Conservation (phyloP, 2,797 vertebrate genomes). For the Euphonia xanthogaster region DNA sequence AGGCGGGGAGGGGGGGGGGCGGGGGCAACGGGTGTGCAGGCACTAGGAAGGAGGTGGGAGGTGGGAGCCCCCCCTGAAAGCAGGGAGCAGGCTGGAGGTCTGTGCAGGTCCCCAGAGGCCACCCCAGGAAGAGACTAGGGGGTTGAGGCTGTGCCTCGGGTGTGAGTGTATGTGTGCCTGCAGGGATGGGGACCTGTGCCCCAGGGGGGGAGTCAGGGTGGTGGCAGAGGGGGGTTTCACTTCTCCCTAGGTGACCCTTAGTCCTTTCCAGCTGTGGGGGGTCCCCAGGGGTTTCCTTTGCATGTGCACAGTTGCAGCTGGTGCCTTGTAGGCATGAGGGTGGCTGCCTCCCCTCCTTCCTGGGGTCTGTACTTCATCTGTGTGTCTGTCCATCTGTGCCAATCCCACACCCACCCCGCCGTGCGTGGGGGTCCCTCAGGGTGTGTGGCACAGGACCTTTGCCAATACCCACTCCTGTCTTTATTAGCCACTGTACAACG, state of each 20-base stretch:
- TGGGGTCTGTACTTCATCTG: background rate
- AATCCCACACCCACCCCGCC: background rate
- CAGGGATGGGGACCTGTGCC: background rate
- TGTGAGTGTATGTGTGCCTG: background rate
- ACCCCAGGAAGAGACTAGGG: background rate
- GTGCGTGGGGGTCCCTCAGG: background rate
- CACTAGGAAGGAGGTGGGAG: background rate
- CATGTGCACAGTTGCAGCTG: background rate
- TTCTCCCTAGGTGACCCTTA: background rate
- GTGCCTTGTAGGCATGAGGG: background rate
- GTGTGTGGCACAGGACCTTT: background rate
- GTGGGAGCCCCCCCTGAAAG: background rate
- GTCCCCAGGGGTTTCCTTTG: background rate
- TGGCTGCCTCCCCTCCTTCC: background rate
- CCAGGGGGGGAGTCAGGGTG: background rate
- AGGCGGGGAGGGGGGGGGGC: background rate
- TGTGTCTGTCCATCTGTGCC: background rate
- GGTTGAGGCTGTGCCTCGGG: background rate
- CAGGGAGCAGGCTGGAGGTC: background rate
- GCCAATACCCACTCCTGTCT: background rate
- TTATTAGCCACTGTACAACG: constrained; percentile 83
- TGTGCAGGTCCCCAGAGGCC: background rate
- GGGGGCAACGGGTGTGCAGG: background rate
- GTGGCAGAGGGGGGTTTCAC: background rate
- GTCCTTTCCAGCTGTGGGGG: background rate